A percentile compares a stretch with the other conserved stretches of the same genome.
phyloP scores from a whole-genome alignment of 1,140 invertebrate genomes.

The Drosophila jambulina region DNA sequence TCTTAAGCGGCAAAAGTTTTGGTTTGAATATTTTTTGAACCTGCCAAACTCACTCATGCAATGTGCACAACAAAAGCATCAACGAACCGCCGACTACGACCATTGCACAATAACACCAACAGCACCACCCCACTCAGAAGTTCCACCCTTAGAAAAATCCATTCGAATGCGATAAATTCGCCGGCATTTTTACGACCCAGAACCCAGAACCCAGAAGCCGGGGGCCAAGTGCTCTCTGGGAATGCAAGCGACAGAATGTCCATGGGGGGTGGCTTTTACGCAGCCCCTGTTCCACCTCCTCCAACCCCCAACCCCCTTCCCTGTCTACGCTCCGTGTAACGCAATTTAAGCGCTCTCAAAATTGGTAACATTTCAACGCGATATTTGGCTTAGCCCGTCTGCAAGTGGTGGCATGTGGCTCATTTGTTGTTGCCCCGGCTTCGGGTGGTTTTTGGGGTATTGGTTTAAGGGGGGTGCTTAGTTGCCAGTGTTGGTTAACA shows the following conservation, averaged over 20 bases:
- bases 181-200: slow-evolving; percentile 70
- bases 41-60: slow-evolving; percentile 69
- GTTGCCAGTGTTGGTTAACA: slow-evolving; percentile 55
- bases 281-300: not conserved
- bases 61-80: slow-evolving; percentile 50
- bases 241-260: slow-evolving; percentile 62
- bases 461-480: not conserved
- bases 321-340: slow-evolving; percentile 39
- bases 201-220: slow-evolving; percentile 22
- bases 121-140: slow-evolving; percentile 13
- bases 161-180: slow-evolving; percentile 79
- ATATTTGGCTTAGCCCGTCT: slow-evolving; percentile 46
- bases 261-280: slow-evolving; percentile 21
- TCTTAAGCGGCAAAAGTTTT: slow-evolving; percentile 70
- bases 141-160: slow-evolving; percentile 56
- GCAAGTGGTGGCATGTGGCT: slow-evolving; percentile 68
- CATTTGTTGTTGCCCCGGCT: slow-evolving; percentile 30
- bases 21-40: slow-evolving; percentile 44
- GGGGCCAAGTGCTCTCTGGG: slow-evolving; percentile 39
- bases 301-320: not conserved
- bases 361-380: slow-evolving; percentile 79
- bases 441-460: slow-evolving; percentile 16
- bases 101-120: slow-evolving; percentile 60
- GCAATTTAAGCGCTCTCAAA: slow-evolving; percentile 72
- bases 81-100: slow-evolving; percentile 39